Evolutionary conservation across 2,888 invertebrate genomes (phyloP), one percentile per base, ranked within the genome.

Genomic region (Hydraecia micacea): DNA sequence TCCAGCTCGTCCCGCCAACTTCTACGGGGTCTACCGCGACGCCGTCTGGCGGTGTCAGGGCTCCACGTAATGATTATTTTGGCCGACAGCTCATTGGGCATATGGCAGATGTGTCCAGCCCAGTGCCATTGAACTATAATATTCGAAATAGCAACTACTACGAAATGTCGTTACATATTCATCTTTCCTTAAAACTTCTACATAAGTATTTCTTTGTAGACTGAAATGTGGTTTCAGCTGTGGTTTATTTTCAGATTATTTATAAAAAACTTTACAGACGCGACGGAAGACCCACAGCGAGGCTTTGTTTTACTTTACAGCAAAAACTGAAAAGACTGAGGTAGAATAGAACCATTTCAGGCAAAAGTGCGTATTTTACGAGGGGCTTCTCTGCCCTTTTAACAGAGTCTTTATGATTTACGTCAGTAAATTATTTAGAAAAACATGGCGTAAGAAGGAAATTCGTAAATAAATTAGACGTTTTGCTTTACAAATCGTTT

Each of bases 401-500:
- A 63, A 58, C 74, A 13, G 42, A 77, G 74, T 81, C 28, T 77
- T 84, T 84, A 84, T 74, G 75, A 73, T 76, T 78, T 83, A 69
- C 73, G 55, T 74, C 71, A 81, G 75, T 73, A 73, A 84, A 81
- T 84, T 77, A 85, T 75, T 81, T 73, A 77, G 21, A 75, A 77
- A 77, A 73, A 78, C 73, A 68, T 70, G 60, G 32, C 58, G 65
- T 68, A 78, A 79, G 76, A 79, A 70, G 52, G 70, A 67, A 85
- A 68, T 79, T 71, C 63, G 55, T 70, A 79, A 85, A 87, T 87
- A 85, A 84, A 79, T 80, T 72, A 79, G 65, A 73, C 63, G 75
- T 87, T 77, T 77, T 36, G 67, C 66, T 32, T 52, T 73, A 82
- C 80, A 87, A 84, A 84, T 84, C 74, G 74, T 82, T 73, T 71